Percentiles rank a stretch among this genome's conserved stretches.
phyloP scores from a whole-genome alignment of 2,113 vertebrate species.

The Sprattus sprattus region DNA sequence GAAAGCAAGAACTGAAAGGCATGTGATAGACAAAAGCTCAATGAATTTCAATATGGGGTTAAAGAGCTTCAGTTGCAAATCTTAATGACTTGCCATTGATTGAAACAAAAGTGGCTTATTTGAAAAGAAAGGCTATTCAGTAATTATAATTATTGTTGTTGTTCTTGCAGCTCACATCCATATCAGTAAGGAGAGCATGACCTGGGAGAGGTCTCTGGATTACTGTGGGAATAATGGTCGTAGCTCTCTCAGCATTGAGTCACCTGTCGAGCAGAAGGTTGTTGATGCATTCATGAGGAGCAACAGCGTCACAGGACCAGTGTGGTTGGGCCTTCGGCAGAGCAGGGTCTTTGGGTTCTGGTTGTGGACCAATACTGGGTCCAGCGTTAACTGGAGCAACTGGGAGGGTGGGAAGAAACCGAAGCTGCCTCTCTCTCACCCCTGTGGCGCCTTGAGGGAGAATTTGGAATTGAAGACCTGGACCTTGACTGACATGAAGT shows the following conservation, averaged over 20 bases:
- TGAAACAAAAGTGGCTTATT: too few relatives aligned
- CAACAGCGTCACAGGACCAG: fast-evolving
- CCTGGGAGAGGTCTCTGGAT: slow-evolving; percentile 44
- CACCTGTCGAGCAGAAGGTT: not conserved
- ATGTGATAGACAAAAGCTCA: too few relatives aligned
- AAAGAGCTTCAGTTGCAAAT: too few relatives aligned
- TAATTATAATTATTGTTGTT: not conserved
- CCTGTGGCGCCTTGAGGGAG: slow-evolving; percentile 48
- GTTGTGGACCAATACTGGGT: slow-evolving; percentile 54
- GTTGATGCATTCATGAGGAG: not conserved
- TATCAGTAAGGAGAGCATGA: not conserved
- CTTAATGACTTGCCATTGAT: too few relatives aligned
- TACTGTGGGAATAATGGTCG: slow-evolving; percentile 41
- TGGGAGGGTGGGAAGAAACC: slow-evolving; percentile 41
- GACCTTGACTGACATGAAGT: slow-evolving; percentile 54
- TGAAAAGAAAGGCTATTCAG: not conserved
- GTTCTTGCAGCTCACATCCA: slow-evolving; percentile 35
- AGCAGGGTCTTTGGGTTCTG: slow-evolving; percentile 64
- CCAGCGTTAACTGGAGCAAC: not conserved
- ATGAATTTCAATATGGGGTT: too few relatives aligned
- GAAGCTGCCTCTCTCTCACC: slow-evolving; percentile 29
- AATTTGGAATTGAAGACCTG: fast-evolving
- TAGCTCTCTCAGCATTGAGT: slow-evolving; percentile 46
- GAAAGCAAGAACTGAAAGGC: too few relatives aligned
- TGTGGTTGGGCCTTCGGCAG: slow-evolving; percentile 65